Percentiles rank a stretch among this genome's conserved stretches.
These are phyloP conservation scores for Climacteris rufus DNA, from an alignment of 2,113 vertebrate species.

Conservation along the genomic window DNA sequence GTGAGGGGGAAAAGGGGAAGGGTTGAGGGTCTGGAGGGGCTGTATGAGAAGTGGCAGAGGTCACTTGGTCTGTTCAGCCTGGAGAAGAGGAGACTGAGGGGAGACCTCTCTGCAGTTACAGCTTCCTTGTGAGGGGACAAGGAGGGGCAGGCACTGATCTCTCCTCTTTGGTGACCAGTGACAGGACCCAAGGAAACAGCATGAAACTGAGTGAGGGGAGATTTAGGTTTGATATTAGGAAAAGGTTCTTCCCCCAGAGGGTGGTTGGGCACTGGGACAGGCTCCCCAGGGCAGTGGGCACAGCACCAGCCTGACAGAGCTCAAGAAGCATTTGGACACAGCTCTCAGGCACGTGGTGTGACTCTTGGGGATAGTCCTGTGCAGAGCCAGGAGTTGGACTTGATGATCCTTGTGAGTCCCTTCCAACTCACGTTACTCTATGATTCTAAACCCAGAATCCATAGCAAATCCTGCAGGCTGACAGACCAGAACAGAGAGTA, in stretches of 20 bases:
- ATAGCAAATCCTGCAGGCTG: neutral
- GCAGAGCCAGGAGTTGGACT: neutral
- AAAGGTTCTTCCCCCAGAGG: neutral
- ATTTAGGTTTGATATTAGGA: neutral
- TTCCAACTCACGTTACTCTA: neutral
- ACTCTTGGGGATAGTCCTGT: fast-evolving
- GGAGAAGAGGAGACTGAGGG: neutral
- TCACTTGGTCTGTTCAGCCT: neutral
- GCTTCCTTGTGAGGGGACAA: fast-evolving
- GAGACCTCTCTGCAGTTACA: neutral
- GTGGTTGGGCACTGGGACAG: neutral
- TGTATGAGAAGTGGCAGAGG: neutral
- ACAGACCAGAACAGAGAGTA: neutral
- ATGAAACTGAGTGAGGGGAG: neutral
- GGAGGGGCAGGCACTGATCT: neutral
- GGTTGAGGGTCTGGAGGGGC: neutral
- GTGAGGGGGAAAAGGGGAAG: neutral
- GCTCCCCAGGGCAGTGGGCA: neutral
- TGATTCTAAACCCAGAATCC: neutral
- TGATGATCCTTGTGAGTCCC: neutral
- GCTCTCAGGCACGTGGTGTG: fast-evolving
- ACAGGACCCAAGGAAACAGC: fast-evolving
- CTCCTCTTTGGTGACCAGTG: neutral
- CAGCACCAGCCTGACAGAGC: neutral
- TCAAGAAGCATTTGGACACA: fast-evolving